These are phyloP conservation scores for Ericerus pela DNA, from an alignment of 1,140 invertebrate genomes.

Conservation along the genomic window DNA sequence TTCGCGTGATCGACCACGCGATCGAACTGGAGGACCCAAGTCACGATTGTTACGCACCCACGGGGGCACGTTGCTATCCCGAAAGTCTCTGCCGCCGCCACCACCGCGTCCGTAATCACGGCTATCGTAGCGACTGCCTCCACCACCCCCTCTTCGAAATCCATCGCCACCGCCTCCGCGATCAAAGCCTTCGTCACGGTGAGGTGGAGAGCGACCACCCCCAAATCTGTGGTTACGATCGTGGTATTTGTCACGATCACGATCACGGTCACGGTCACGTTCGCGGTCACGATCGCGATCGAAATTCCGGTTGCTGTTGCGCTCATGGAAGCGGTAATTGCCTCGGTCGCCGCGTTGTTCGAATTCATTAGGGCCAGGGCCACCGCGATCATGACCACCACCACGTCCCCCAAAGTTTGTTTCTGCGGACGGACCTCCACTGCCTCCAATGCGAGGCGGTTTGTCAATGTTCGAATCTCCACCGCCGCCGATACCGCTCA, in stretches of 20 bases:
- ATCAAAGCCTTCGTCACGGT: neutral
- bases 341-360: too few species aligned
- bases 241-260: neutral
- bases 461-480: too few species aligned
- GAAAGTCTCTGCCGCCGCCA: neutral
- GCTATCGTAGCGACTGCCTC: neutral
- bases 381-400: too few species aligned
- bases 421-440: too few species aligned
- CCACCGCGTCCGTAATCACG: neutral
- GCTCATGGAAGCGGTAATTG: too few species aligned
- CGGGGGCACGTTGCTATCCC: too few species aligned
- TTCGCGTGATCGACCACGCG: neutral
- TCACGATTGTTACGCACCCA: neutral
- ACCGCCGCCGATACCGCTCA: neutral
- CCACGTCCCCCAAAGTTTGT: too few species aligned
- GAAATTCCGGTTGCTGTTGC: neutral
- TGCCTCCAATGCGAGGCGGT: too few species aligned
- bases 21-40: neutral
- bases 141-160: neutral
- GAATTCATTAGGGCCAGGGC: too few species aligned
- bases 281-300: neutral
- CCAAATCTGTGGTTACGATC: neutral
- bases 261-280: neutral
- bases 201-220: neutral
- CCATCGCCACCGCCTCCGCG: neutral